Evolutionary conservation across 2,113 vertebrate genomes (phyloP).

Genomic region (Chamaetylas fuelleborni): DNA sequence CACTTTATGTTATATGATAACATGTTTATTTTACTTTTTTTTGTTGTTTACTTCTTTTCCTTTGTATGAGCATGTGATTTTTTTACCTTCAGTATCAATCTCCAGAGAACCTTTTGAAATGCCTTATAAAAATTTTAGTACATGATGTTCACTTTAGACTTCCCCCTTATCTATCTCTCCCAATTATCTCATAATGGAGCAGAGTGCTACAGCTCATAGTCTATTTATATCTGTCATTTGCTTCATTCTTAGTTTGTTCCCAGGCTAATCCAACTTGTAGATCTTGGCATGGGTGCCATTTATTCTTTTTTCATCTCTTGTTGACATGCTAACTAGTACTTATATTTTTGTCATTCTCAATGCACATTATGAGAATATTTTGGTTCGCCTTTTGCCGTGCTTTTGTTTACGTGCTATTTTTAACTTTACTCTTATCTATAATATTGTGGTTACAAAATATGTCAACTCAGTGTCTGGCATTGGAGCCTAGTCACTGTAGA

Average conservation of each 20-base stretch:
- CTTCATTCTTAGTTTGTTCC: constrained; percentile 25
- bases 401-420: constrained; percentile 16
- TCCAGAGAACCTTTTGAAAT: constrained; percentile 26
- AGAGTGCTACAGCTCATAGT: constrained; percentile 32
- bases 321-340: neutral
- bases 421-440: neutral
- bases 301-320: neutral
- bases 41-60: constrained; percentile 29
- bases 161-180: constrained; percentile 48
- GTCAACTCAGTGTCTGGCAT: neutral
- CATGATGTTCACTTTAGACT: constrained; percentile 48
- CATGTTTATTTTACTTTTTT: constrained; percentile 25
- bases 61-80: neutral
- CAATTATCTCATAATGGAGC: constrained; percentile 60
- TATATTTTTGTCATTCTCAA: neutral
- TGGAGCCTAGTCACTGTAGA: neutral
- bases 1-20: neutral
- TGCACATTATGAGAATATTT: neutral
- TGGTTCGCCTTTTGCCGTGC: neutral
- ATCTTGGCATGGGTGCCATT: neutral
- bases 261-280: constrained; percentile 14
- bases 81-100: constrained; percentile 18
- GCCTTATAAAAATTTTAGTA: constrained; percentile 49
- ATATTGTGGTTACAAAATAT: neutral
- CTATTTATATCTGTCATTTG: constrained; percentile 64